A percentile compares a stretch with the other conserved stretches of the same genome.
These are phyloP conservation scores for Nymphalis io DNA, from an alignment of 1,140 invertebrate species.

Conservation along the genomic window DNA sequence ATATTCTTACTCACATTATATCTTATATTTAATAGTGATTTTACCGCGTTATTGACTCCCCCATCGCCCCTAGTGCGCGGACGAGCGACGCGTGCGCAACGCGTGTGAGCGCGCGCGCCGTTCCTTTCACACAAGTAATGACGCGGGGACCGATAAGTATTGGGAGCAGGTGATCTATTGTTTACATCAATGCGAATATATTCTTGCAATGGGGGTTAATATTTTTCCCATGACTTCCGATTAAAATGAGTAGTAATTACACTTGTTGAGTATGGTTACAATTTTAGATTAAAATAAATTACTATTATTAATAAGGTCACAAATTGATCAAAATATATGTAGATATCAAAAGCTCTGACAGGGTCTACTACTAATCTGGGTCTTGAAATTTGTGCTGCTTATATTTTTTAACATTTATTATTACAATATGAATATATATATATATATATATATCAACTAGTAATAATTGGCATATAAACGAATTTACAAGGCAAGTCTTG, in stretches of 20 bases:
- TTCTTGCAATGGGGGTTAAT: conserved; percentile 2
- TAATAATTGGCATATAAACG: no score
- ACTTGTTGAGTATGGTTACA: not conserved
- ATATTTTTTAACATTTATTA: no score
- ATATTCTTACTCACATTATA: no score
- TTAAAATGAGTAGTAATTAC: not conserved
- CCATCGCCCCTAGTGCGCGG: conserved; percentile 6
- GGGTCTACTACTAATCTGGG: no score
- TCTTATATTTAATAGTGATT: conserved; percentile 11
- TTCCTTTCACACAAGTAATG: conserved; percentile 39
- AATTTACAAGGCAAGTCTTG: no score
- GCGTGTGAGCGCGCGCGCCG: conserved; percentile 48
- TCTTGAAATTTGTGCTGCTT: no score
- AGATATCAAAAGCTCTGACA: no score
- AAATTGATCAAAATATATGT: not conserved
- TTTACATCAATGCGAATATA: conserved; percentile 13
- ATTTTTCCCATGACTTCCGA: conserved; percentile 4
- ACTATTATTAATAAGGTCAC: not conserved
- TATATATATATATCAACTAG: no score
- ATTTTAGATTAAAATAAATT: not conserved
- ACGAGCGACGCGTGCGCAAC: conserved; percentile 44
- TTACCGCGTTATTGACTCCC: conserved; percentile 19
- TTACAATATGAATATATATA: no score
- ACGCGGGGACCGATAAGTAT: conserved; percentile 14
- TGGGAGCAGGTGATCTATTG: conserved; percentile 33